Conservation (phyloP, 2,888 invertebrate genomes). For the Temnothorax ravouxi region DNA sequence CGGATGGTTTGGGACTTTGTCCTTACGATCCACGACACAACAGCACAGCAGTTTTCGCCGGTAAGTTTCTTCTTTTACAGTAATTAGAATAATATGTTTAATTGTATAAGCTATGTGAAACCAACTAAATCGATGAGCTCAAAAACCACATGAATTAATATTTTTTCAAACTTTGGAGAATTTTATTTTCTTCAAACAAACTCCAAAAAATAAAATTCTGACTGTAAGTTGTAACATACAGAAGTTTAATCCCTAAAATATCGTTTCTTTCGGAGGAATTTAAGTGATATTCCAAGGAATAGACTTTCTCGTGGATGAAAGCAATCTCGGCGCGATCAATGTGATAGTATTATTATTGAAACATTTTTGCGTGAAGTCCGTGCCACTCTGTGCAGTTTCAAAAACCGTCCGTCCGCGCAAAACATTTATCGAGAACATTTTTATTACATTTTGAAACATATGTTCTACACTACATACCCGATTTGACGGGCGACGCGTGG, state of each 20-base stretch:
- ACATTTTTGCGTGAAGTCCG: constrained; percentile 30
- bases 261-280: neutral
- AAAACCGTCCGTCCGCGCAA: constrained; percentile 25
- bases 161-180: neutral
- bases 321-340: neutral
- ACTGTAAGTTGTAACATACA: neutral
- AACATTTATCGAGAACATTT: constrained; percentile 56
- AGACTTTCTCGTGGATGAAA: constrained; percentile 6
- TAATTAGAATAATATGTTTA: neutral
- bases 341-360: constrained; percentile 12
- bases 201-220: neutral
- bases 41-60: constrained; percentile 95
- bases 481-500: constrained; percentile 58
- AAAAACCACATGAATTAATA: neutral
- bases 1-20: constrained; percentile 94
- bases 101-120: neutral
- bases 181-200: neutral
- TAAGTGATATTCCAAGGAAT: neutral
- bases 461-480: constrained; percentile 7
- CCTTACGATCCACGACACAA: constrained; percentile 98
- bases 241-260: neutral
- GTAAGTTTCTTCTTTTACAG: constrained; percentile 85
- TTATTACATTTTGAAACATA: constrained; percentile 53
- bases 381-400: neutral
- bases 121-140: neutral